phyloP scores from a whole-genome alignment of 2,797 vertebrate genomes.

The Coendou prehensilis region DNA sequence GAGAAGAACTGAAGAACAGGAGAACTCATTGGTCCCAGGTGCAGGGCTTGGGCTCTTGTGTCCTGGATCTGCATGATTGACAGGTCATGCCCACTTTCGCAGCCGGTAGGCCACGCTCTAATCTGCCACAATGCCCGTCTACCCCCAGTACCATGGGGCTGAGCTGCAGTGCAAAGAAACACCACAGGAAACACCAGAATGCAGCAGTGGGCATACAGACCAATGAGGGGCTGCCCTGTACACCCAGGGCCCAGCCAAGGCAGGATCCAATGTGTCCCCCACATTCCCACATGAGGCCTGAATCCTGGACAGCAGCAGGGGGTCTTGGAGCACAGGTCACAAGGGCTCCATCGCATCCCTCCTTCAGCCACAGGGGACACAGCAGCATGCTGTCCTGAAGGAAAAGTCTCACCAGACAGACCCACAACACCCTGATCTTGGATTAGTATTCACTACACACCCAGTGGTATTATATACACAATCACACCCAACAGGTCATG shows the following conservation, averaged over 20 bases:
- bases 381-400: background rate
- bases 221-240: fast-evolving
- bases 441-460: background rate
- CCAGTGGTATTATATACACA: background rate
- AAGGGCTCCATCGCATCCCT: background rate
- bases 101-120: background rate
- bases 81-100: background rate
- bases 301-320: background rate
- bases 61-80: background rate
- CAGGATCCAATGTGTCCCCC: background rate
- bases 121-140: background rate
- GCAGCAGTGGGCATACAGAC: fast-evolving
- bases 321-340: background rate
- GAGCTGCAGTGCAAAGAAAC: background rate
- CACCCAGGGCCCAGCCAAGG: background rate
- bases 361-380: too few species aligned
- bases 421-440: background rate
- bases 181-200: background rate
- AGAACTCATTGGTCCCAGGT: background rate
- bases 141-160: background rate
- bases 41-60: background rate
- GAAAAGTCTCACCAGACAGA: background rate
- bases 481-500: background rate
- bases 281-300: background rate
- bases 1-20: background rate